Base-by-base conservation (phyloP, 2,113 vertebrate genomes). In the Sminthopsis crassicaudata region DNA sequence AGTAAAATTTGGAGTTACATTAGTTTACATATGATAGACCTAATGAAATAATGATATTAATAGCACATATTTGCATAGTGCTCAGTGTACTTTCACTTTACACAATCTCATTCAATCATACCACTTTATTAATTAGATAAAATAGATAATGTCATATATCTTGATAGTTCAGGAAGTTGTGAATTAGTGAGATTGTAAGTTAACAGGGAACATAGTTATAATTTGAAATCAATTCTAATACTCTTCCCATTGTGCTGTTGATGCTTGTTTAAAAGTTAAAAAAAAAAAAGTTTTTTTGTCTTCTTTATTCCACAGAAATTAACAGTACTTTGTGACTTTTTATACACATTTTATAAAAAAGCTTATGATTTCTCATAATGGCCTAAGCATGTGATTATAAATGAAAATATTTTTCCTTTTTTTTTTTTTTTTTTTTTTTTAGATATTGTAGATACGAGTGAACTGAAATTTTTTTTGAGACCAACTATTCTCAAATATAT, bases 401-500 rank as follows among this genome's bases (percentile, higher is more conserved):
- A 96, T 96, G 88, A 25, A 93, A 96, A 55, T 46, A 97, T 98
- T 98, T 90, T 96, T 95, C 93, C 96, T 91, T 93, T 30, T 54
- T 98, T 98, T 91, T 93, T 60, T 54, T 91, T 93, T 30, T 54
- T 98, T 98, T 91, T 93, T 60, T 54, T 98, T 98, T 42, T 98
- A 99, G 99, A 99, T 98, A 99, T 98, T 97, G 98, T 99, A 96
- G 99, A 99, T 98, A 99, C 99, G 98, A 99, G 98, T 98, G 99
- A 99, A 98, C 98, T 99, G 97, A 99, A 99, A 98, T 98, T 99
- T 30, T 99, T 98, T 99, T 99, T 98, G 99, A 99, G 98, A 99
- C 96, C 98, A 99, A 99, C 98, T 99, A 99, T 98, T 99, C 99
- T 97, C 99, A 99, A 97, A 99, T 99, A 98, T 99, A 99, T 99